A percentile compares a stretch with the other conserved stretches of the same genome.
Evolutionary conservation across 2,888 invertebrate species (phyloP).

Genomic region (Eudemis profundana): DNA sequence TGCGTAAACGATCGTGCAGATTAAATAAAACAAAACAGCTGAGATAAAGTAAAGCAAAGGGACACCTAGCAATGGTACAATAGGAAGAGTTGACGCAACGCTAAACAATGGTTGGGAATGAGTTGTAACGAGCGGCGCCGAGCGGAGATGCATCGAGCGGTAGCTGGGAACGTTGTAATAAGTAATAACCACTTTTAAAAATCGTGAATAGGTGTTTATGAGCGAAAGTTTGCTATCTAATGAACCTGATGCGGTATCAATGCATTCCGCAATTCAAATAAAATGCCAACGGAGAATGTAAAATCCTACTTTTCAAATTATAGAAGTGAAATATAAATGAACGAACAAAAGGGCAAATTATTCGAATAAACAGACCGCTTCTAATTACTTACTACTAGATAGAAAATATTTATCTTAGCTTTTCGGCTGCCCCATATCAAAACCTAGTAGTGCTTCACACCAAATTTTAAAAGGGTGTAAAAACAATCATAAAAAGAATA

Average conservation of each 20-base stretch:
- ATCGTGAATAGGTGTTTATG: constrained; percentile 46
- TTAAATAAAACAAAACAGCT: constrained; percentile 31
- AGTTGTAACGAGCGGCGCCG: constrained; percentile 28
- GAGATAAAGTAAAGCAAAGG: constrained; percentile 38
- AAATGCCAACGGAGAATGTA: neutral
- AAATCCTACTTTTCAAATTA: neutral
- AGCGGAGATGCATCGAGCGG: constrained; percentile 31
- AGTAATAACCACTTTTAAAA: constrained; percentile 42
- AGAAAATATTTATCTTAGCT: too few species aligned
- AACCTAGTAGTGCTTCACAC: too few species aligned
- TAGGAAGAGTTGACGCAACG: constrained; percentile 47
- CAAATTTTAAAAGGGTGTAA: too few species aligned
- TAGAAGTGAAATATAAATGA: neutral
- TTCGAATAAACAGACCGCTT: too few species aligned
- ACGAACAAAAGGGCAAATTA: too few species aligned
- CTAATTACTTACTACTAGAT: too few species aligned
- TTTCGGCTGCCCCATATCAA: too few species aligned
- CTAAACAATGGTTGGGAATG: constrained; percentile 48
- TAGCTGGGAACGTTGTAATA: constrained; percentile 38
- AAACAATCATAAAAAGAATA: too few species aligned
- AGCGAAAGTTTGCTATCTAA: constrained; percentile 46
- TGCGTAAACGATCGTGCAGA: constrained; percentile 28
- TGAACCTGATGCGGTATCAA: neutral
- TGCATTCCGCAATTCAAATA: neutral
- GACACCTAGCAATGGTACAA: constrained; percentile 42